Evolutionary conservation across 2,888 invertebrate genomes (phyloP).

Genomic region (Lasioglossum oenotherae): DNA sequence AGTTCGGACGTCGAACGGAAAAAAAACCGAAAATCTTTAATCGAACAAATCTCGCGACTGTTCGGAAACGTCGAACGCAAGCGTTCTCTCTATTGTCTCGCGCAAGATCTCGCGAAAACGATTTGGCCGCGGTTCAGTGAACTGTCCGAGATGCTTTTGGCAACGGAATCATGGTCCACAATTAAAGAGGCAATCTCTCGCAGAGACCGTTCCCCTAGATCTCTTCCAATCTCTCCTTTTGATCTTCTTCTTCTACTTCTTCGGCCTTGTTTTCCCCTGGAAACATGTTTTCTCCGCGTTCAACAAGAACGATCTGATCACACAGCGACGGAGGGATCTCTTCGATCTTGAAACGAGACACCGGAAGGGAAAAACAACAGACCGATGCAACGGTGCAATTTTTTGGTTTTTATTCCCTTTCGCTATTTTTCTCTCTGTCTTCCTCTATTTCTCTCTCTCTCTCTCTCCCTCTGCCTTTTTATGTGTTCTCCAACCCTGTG

Average conservation of each 20-base stretch:
- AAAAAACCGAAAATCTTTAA: background rate
- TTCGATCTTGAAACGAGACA: conserved; percentile 27
- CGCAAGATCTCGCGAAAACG: conserved; percentile 9
- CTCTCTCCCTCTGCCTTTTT: background rate
- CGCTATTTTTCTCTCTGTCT: background rate
- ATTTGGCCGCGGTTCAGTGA: conserved; percentile 19
- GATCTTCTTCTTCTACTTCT: background rate
- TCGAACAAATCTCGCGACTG: background rate
- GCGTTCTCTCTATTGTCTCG: background rate
- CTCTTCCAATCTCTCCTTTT: background rate
- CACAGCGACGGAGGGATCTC: conserved; percentile 33
- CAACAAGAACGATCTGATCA: background rate
- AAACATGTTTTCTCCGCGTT: background rate
- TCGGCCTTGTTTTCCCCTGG: background rate
- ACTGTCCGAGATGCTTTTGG: background rate
- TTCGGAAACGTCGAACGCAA: background rate
- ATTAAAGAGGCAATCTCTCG: conserved; percentile 53
- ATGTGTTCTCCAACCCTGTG: background rate
- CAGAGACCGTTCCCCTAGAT: background rate
- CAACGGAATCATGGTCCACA: background rate
- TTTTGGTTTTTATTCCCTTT: background rate
- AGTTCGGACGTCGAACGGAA: background rate
- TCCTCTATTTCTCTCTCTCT: background rate
- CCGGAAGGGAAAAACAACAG: conserved; percentile 17
- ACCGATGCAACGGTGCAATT: background rate